Base-by-base conservation (phyloP, 2,113 vertebrate genomes). In the Perognathus longimembris region DNA sequence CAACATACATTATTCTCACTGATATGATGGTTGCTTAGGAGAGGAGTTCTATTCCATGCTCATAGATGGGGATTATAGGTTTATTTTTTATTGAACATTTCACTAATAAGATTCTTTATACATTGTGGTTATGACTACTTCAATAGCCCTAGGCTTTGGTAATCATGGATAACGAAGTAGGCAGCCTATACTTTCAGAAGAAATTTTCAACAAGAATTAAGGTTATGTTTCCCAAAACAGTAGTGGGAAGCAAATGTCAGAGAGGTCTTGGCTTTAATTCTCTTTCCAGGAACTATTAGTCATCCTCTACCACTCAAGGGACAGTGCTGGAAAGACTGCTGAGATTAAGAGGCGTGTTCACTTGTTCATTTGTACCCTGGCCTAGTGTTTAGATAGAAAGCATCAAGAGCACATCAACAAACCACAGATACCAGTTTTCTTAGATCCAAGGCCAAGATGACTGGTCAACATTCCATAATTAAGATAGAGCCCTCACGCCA, bases 161-260 rank as follows among this genome's bases (percentile, higher is more conserved):
- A 78, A 67, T 82, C 63, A 22, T 32, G 3, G 36, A 32, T 14
- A 78, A 40, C 32, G 69, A 54, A 90, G 71, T 66, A 32, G 91
- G 34, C 45, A 50, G 82, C 28, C 26, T 38, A 40, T 70, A 77
- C 77, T 74, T 67, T 85, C 80, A 75, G 66, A 89, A 85, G 70
- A 81, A 32, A 74, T 45, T 63, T 93, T 54, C 87, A 40, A 87
- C 84, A 36, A 92, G 28, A 50, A 74, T 78, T 94, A 87, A 83
- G 82, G 64, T 77, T 88, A 7, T 64, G 59, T 64, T 87, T 95
- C 80, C 85, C 89, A 61, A 93, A 96, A 96, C 94, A 96, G 96
- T 97, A 97, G 96, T 95, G 95, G 95, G 93, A 96, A 96, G 45
- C 76, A 93, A 81, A 87, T 95, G 92, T 91, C 86, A 92, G 42